Base-by-base conservation (phyloP, 2,113 vertebrate genomes). In the Ondatra zibethicus region DNA sequence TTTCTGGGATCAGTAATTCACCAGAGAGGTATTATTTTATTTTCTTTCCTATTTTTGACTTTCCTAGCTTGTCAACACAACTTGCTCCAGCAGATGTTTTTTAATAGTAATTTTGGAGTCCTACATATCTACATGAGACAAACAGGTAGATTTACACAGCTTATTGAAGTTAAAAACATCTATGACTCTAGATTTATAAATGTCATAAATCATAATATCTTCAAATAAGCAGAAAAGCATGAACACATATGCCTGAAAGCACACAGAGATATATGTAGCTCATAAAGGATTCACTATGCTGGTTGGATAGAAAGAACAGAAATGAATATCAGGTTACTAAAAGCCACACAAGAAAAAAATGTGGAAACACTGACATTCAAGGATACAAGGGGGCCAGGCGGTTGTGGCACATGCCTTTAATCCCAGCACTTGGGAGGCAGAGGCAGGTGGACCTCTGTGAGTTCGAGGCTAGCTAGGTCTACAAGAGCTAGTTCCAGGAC, bases 331-430 rank as follows among this genome's bases (percentile, higher is more conserved):
- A 94, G 66, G 12, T 76, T 75, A 78, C 92, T 96, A 87, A 29
- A 78, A 92, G 7, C 27, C 39, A 92, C 76, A 92, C n/a, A 86
- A 77, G 76, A 95, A 73, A 47, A 92, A 52, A 91, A 42, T 77
- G 3, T n/a, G 90, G 25, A 78, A 89, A 88, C 29, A 77, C 47
- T 63, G 27, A 9, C 33, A 94, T 55, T 78, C 47, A 88, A 65
- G 13, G 42, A 45, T 11, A 85, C 27, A 63, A 42, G 6, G 58
- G 21, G 4, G 36, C 5, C 1, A 4, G 5, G 58, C 0, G 0
- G 58, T 58, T 58, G 58, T 58, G 58, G 19, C 58, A 58, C 58
- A 58, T 58, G 58, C 58, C 58, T 58, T 21, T 58, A 58, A 58
- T 58, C 5, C 58, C 58, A 58, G 58, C 21, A 58, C 0, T 58